Percentiles rank a stretch among this genome's conserved stretches.
These are phyloP conservation scores for Fissipunctia ypsillon DNA, from an alignment of 2,888 invertebrate genomes.

Conservation along the genomic window DNA sequence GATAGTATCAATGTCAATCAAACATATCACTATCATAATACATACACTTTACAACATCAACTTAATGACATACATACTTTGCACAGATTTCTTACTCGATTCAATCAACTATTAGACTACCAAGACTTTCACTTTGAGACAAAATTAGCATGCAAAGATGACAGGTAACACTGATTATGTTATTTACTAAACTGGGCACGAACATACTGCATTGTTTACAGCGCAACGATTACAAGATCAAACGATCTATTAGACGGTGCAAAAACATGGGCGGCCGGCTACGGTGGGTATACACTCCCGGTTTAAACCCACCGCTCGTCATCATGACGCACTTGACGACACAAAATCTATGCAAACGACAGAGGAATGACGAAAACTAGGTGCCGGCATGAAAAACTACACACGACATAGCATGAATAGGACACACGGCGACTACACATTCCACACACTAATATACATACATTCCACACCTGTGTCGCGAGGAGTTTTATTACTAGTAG, in stretches of 20 bases:
- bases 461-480: conserved; percentile 76
- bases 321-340: conserved; percentile 74
- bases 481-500: conserved; percentile 79
- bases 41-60: conserved; percentile 22
- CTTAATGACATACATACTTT: conserved; percentile 4
- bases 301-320: conserved; percentile 64
- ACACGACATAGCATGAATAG: conserved; percentile 72
- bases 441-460: conserved; percentile 73
- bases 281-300: conserved; percentile 35
- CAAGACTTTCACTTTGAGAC: conserved; percentile 45
- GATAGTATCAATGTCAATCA: conserved; percentile 41
- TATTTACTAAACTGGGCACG: conserved; percentile 80
- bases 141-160: conserved; percentile 51
- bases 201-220: conserved; percentile 86
- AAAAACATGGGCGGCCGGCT: conserved; percentile 42
- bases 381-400: conserved; percentile 82
- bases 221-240: conserved; percentile 68
- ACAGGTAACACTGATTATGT: conserved; percentile 54
- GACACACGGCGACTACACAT: conserved; percentile 73
- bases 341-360: conserved; percentile 75
- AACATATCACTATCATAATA: conserved; percentile 35
- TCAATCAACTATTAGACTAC: conserved; percentile 23
- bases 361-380: conserved; percentile 77
- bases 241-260: conserved; percentile 60
- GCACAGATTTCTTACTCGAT: conserved; percentile 28